Evolutionary conservation across 2,113 vertebrate species (phyloP), one percentile per base, ranked within the genome.

Genomic region (Loxodonta africana): DNA sequence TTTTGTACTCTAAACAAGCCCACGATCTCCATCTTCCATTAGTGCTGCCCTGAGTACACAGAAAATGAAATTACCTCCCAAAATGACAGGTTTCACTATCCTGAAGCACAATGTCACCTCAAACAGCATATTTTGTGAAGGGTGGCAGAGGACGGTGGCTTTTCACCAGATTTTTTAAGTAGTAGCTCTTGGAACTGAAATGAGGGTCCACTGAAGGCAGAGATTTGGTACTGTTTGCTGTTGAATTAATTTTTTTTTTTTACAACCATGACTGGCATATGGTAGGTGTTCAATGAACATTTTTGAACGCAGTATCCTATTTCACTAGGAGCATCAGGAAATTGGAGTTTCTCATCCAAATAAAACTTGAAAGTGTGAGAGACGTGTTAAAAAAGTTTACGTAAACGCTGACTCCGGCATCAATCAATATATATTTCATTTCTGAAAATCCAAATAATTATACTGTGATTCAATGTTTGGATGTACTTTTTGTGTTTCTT

Each of bases 361-460:
- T 48, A 77, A 91, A 84, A 73, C 78, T 21, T 65, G 11, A 78
- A 88, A 63, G 30, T 77, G 10, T 41, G 28, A 83, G 21, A 81
- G 57, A 95, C 4, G 14, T 69, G 28, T 30, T 76, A 76, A 82
- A 67, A 1, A 41, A 3, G 15, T 57, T 28, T 93, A 30, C 62
- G 81, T 57, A 41, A 91, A 89, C 76, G 10, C n/a, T 65, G 41
- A 57, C 26, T 71, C 88, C n/a, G 12, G 37, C 23, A 86, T 87
- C 83, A 21, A 83, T 88, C 90, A 96, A 81, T 5, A 92, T 20
- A 63, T 5, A 85, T 60, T 95, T 81, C 60, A 77, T 82, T 88
- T 94, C 81, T 80, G 21, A 94, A 96, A 83, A 83, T 46, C 18
- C 80, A 96, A 92, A 92, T 81, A 86, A 95, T 71, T 85, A 94